phyloP scores from a whole-genome alignment of 2,113 vertebrate genomes.

The Hippopotamus amphibius region DNA sequence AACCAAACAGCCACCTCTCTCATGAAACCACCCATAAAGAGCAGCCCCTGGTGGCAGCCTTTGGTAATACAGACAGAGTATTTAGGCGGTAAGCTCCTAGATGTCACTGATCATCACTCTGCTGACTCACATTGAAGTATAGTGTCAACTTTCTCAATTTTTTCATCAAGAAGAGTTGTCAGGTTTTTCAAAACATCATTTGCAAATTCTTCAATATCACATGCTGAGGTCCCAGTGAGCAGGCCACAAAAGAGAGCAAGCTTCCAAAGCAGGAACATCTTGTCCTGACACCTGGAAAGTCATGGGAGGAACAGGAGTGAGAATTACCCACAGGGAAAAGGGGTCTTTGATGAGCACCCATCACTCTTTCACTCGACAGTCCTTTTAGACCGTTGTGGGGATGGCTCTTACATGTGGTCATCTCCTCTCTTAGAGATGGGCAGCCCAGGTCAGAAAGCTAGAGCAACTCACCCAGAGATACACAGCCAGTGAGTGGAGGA shows the following conservation, averaged over 20 bases:
- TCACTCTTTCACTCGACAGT: neutral
- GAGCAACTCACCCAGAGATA: neutral
- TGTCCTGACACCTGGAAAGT: neutral
- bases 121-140: neutral
- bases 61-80: neutral
- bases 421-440: neutral
- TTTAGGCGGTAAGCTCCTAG: neutral
- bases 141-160: rapidly evolving
- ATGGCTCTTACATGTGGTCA: no score
- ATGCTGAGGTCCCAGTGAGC: conserved; percentile 1
- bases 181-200: neutral
- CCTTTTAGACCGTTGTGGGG: neutral
- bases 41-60: neutral
- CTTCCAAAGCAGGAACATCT: conserved; percentile 71
- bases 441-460: neutral
- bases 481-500: neutral
- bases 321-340: neutral
- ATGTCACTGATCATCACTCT: neutral
- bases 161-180: neutral
- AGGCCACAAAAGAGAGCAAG: conserved; percentile 55
- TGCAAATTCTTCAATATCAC: neutral
- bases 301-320: neutral
- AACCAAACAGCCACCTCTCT: neutral
- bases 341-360: no score
- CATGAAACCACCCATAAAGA: neutral